Evolutionary conservation across 2,113 vertebrate species (phyloP).

Genomic region (Piprites chloris): DNA sequence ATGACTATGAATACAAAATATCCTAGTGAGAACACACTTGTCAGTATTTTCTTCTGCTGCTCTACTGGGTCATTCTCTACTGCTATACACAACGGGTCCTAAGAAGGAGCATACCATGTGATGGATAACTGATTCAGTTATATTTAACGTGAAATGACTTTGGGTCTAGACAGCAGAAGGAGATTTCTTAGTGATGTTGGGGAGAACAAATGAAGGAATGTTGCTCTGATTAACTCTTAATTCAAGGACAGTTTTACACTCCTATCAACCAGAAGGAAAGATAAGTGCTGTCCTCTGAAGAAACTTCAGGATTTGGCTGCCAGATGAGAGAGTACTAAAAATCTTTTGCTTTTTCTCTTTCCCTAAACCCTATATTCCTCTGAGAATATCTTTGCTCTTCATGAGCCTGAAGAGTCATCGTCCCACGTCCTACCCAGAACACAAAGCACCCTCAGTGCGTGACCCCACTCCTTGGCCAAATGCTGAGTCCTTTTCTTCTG

Average conservation of each 20-base stretch:
- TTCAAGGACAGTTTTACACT: background rate
- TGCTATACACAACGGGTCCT: background rate
- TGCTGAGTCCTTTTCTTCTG: conserved; percentile 53
- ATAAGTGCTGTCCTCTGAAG: background rate
- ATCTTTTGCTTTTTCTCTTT: background rate
- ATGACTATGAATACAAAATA: background rate
- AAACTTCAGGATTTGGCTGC: background rate
- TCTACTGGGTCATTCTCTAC: background rate
- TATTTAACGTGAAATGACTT: background rate
- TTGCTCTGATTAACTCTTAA: background rate
- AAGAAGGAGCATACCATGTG: fast-evolving
- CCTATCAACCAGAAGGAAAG: background rate
- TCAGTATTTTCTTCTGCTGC: background rate
- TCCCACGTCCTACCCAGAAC: conserved; percentile 1
- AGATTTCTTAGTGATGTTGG: background rate
- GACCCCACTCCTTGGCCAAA: conserved; percentile 49
- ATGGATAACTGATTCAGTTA: background rate
- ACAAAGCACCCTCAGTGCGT: conserved; percentile 51
- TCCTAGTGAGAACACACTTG: background rate
- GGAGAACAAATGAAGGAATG: background rate
- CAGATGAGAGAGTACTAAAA: background rate
- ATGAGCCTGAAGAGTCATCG: background rate
- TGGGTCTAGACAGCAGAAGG: background rate
- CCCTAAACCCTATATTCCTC: background rate
- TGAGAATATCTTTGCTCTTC: background rate